Percentiles rank a stretch among this genome's conserved stretches.
Evolutionary conservation across 2,888 invertebrate species (phyloP).

Genomic region (Tetheella fluctuosa): DNA sequence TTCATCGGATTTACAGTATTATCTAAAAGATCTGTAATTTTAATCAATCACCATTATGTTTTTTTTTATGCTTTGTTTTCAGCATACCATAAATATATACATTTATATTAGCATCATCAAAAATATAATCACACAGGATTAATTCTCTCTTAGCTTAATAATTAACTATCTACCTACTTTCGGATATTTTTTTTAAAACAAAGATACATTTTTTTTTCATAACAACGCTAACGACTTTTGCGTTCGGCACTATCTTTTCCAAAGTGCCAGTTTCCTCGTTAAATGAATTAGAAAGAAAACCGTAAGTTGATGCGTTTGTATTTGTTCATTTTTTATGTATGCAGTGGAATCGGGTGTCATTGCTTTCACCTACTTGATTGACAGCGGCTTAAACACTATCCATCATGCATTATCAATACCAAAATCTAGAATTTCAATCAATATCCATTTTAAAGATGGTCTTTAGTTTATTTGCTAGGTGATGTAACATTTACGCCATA

Average conservation of each 20-base stretch:
- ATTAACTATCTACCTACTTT: no score
- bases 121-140: no score
- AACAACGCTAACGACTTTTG: background rate
- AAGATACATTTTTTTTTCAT: background rate
- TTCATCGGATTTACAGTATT: background rate
- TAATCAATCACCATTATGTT: no score
- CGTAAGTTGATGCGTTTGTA: slow-evolving; percentile 8
- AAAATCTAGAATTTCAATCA: slow-evolving; percentile 28
- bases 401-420: slow-evolving; percentile 20
- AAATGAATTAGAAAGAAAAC: background rate
- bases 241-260: background rate
- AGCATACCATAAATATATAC: no score
- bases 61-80: background rate
- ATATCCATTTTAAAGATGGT: background rate
- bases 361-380: slow-evolving; percentile 24
- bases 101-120: no score
- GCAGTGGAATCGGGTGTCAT: slow-evolving; percentile 16
- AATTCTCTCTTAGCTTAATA: no score
- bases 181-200: no score
- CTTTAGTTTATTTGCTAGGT: background rate
- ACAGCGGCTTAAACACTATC: slow-evolving; percentile 13
- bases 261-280: no score
- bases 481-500: background rate
- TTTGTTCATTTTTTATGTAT: slow-evolving; percentile 4
- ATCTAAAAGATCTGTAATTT: background rate